Base-by-base conservation (phyloP, 1,140 invertebrate genomes). In the Octopus bimaculoides region DNA sequence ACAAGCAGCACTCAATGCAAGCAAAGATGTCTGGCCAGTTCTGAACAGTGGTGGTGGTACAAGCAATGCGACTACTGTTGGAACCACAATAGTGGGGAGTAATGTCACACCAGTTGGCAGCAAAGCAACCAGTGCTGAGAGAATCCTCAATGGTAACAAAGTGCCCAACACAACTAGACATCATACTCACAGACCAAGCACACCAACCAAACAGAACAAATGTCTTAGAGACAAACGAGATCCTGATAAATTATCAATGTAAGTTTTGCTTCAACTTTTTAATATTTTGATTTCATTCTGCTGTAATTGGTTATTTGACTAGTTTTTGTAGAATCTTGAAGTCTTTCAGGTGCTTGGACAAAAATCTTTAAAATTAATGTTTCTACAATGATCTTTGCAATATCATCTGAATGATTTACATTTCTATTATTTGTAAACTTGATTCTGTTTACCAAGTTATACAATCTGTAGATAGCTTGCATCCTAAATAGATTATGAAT, bases 11-110 rank as follows among this genome's bases (percentile, higher is more conserved):
- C 83, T 81, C 61, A 83, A 83, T 77, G 81, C 82, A 78, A 83
- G 83, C 81, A 85, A 80, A 81, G 84, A 85, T 14, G 84, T 82
- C 6, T 85, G 84, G 84, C 84, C 84, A 26, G 81, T 81, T 61
- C 78, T 85, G 41, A 75, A 75, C 74, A 75, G 74, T 53, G 52
- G 14, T 52, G 66, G 9, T 17, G 66, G 66, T 71, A 20, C 8
- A n/a, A 20, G 66, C 66, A 17, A 0, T 20, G 14, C 17, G 17
- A 20, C 17, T 12, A 71, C 17, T 14, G 56, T 17, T 61, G 14
- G 14, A 6, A 12, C 8, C 66, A 71, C 66, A 71, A 71, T 14
- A 71, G 66, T 71, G 7, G 79, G 81, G 5, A 79, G 77, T 52
- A 82, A 17, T 71, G 66, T 71, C 6, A 20, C 26, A 6, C 66